phyloP scores from a whole-genome alignment of 2,113 vertebrate species.

The Engystomops pustulosus region DNA sequence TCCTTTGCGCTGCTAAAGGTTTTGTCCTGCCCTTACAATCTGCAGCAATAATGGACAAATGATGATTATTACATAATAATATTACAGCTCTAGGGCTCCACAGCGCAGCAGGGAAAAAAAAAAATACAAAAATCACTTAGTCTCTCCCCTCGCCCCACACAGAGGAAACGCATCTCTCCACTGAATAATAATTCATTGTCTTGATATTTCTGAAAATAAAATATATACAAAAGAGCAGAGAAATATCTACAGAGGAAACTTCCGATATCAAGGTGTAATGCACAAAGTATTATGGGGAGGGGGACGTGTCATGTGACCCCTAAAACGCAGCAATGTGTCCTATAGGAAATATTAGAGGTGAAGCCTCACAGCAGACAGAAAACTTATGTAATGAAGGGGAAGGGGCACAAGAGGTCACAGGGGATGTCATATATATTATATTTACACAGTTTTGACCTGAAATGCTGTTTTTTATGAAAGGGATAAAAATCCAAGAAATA shows the following conservation, averaged over 20 bases:
- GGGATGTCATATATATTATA: neutral
- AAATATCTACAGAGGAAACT: neutral
- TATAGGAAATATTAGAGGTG: neutral
- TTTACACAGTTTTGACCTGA: neutral
- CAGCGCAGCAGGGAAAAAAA: neutral
- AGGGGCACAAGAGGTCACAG: neutral
- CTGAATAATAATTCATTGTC: neutral
- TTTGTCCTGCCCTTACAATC: too few relatives aligned
- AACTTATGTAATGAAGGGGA: neutral
- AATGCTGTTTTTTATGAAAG: conserved; percentile 3
- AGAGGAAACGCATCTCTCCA: neutral
- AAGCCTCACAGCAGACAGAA: conserved; percentile 3
- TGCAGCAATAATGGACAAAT: too few relatives aligned
- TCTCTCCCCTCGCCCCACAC: neutral
- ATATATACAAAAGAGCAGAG: neutral
- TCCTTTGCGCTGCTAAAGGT: too few relatives aligned
- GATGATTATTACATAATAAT: too few relatives aligned
- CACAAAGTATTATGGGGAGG: neutral
- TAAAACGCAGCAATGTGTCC: neutral
- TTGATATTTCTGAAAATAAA: neutral
- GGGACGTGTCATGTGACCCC: neutral
- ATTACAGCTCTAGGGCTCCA: neutral
- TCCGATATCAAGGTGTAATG: neutral
- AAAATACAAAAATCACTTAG: neutral
- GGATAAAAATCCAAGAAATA: too few relatives aligned